Evolutionary conservation across 2,113 vertebrate genomes (phyloP), one percentile per base, ranked within the genome.

Genomic region (Microtus pennsylvanicus): DNA sequence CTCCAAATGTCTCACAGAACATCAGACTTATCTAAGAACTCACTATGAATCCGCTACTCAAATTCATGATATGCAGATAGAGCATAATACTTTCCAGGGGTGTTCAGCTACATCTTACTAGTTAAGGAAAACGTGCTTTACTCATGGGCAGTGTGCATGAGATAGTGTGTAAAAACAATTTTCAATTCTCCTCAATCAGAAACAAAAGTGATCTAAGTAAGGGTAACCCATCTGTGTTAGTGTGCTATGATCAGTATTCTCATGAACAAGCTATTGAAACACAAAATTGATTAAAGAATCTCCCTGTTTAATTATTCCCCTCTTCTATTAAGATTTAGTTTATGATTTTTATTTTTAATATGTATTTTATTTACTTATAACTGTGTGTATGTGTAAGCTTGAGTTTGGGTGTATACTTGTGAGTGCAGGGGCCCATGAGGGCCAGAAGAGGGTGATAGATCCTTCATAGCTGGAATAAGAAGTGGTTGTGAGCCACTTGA

Each of bases 211-310:
- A 7, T 6, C 74, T 91, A 85, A 67, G 21, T n/a, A 65, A 94
- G 91, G 50, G 17, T 61, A 17, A 93, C 12, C 42, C 58, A 24
- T 75, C 81, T 45, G 30, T 72, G n/a, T 93, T 92, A 52, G 42
- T 58, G 74, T 16, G 33, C 70, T 75, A 91, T 83, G 16, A 89
- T 88, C 4, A 42, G 1, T 17, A 77, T 82, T 94, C 75, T 90
- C 93, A 74, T 63, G 58, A 87, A 97, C 97, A 93, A 97, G 86
- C 91, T 96, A 89, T 77, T 77, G 92, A 95, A 94, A 88, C 97
- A 97, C 4, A 13, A 61, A 61, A 63, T 61, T 42, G 80, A 17
- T 42, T 61, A 83, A 61, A 28, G 45, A 87, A 28, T 50, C 89
- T 92, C 95, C 88, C 72, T 94, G 96, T 96, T 97, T 92, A 89